These are phyloP conservation scores for Seriola dumerili DNA, from an alignment of 2,113 vertebrate species.

Conservation along the genomic window DNA sequence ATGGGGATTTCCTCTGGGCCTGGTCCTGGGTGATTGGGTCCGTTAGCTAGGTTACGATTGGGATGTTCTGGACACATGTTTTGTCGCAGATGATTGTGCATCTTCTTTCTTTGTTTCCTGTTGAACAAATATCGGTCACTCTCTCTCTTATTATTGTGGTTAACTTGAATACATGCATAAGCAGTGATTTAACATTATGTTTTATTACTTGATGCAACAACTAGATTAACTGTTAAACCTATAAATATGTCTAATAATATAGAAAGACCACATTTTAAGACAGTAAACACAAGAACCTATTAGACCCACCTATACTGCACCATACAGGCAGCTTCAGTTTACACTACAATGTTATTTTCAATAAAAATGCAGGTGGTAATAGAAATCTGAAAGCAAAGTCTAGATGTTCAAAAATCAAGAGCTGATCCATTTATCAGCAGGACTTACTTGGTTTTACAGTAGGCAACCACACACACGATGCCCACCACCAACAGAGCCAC, in stretches of 20 bases:
- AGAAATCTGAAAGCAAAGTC: conserved; percentile 23
- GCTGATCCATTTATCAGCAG: not conserved
- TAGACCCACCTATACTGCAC: not conserved
- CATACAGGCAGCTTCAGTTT: conserved; percentile 5
- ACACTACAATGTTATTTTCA: not conserved
- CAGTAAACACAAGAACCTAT: not conserved
- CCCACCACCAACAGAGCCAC: conserved; percentile 97
- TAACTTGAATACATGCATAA: not conserved
- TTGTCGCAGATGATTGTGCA: conserved; percentile 97
- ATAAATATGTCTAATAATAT: not conserved
- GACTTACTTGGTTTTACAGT: conserved; percentile 99
- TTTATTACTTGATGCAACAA: not conserved
- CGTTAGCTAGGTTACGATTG: conserved; percentile 93
- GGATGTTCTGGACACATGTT: conserved; percentile 97
- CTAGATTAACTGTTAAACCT: not conserved
- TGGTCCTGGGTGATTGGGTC: conserved; percentile 95
- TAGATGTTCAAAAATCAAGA: not conserved
- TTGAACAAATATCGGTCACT: conserved; percentile 56
- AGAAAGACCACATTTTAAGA: conserved; percentile 1
- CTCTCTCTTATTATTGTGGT: not conserved
- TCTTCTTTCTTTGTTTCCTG: conserved; percentile 98
- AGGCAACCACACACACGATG: conserved; percentile 98
- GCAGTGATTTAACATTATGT: not conserved
- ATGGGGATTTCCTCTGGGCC: conserved; percentile 98
- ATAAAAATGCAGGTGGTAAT: not conserved